phyloP scores from a whole-genome alignment of 2,888 invertebrate species.

The Drosophila mimica region DNA sequence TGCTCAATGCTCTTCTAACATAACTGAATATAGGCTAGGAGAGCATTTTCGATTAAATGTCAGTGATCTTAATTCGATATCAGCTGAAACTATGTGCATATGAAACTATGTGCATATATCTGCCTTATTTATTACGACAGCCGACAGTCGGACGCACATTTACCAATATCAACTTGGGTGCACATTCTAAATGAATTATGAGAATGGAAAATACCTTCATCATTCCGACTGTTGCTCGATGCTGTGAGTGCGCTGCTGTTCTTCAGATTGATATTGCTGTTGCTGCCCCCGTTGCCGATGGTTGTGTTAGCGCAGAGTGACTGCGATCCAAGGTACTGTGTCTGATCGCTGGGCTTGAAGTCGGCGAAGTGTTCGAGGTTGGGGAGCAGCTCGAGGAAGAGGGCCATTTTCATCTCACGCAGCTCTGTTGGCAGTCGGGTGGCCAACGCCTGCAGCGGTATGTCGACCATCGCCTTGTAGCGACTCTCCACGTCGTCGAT shows the following conservation, averaged over 20 bases:
- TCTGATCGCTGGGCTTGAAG: constrained; percentile 68
- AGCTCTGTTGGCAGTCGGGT: constrained; percentile 65
- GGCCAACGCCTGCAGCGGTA: constrained; percentile 53
- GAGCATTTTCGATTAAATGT: not conserved
- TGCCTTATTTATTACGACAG: not conserved
- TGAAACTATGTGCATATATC: not conserved
- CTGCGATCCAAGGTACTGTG: constrained; percentile 54
- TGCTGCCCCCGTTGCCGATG: constrained; percentile 19
- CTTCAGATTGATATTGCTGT: constrained; percentile 1
- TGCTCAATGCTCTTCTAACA: not conserved
- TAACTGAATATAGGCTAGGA: not conserved
- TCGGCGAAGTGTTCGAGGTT: constrained; percentile 58
- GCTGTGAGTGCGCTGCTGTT: constrained; percentile 2
- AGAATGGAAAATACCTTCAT: constrained; percentile 61
- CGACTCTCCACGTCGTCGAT: constrained; percentile 68
- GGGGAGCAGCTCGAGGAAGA: constrained; percentile 74
- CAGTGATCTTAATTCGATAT: not conserved
- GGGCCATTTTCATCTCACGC: constrained; percentile 77
- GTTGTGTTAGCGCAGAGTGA: constrained; percentile 57
- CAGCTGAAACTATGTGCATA: not conserved
- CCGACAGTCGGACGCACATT: not conserved
- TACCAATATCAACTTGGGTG: not conserved
- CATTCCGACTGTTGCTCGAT: constrained; percentile 60
- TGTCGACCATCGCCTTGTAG: constrained; percentile 53
- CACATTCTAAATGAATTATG: not conserved